These are phyloP conservation scores for Brachionus plicatilis DNA, from an alignment of 1,140 invertebrate species.

Conservation along the genomic window DNA sequence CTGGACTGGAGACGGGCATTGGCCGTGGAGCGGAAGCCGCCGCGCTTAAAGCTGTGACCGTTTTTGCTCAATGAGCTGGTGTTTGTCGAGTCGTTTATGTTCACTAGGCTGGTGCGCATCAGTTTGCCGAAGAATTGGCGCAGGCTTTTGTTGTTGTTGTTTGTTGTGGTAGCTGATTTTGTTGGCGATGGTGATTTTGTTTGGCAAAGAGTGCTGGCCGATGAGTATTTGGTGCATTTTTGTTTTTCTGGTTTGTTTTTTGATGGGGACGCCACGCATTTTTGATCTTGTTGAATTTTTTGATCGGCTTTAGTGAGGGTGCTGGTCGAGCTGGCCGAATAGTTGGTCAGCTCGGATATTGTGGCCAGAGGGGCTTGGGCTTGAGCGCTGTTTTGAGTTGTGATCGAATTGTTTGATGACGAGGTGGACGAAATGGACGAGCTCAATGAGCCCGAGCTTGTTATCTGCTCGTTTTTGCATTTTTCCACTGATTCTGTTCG, in stretches of 20 bases:
- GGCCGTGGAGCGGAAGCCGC: conserved; percentile 30
- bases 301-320: neutral
- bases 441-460: neutral
- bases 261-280: neutral
- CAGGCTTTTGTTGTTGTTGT: neutral
- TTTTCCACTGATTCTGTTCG: too few species aligned
- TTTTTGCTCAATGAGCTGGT: neutral
- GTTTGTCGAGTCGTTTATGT: conserved; percentile 6
- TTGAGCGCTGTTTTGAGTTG: neutral
- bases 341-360: conserved; percentile 2
- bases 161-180: neutral
- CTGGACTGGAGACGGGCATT: conserved; percentile 1
- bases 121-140: conserved; percentile 32
- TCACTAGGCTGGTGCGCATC: conserved; percentile 34
- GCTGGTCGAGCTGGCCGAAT: neutral
- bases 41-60: neutral
- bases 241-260: neutral
- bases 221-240: neutral
- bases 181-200: neutral
- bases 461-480: neutral
- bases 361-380: neutral
- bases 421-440: neutral
- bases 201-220: neutral
- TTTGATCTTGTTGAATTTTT: neutral
- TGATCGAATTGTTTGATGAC: neutral